phyloP scores from a whole-genome alignment of 2,797 vertebrate species.

The Austrolebias charrua region DNA sequence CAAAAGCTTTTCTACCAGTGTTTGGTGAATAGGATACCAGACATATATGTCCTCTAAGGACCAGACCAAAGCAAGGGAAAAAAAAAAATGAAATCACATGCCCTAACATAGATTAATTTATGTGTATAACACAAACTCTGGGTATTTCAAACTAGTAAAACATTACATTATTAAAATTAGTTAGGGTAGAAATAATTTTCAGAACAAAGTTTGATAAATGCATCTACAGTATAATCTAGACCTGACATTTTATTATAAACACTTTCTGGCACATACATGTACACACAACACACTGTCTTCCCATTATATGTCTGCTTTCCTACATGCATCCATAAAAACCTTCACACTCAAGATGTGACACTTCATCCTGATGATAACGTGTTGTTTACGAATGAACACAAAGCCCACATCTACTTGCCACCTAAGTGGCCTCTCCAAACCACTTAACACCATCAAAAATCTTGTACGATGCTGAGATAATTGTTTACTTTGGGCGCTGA shows the following conservation, averaged over 20 bases:
- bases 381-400: constrained; percentile 64
- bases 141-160: constrained; percentile 6
- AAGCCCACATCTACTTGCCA: constrained; percentile 49
- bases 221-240: too few relatives aligned
- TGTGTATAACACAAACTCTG: constrained; percentile 1
- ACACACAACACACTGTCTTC: constrained; percentile 5
- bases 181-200: constrained; percentile 7
- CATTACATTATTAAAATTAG: neutral
- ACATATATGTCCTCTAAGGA: constrained; percentile 47
- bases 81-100: constrained; percentile 18
- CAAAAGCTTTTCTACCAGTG: constrained; percentile 70
- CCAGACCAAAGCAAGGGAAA: constrained; percentile 35
- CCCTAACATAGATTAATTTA: constrained; percentile 24
- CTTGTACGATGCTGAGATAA: constrained; percentile 57
- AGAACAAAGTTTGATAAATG: neutral
- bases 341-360: constrained; percentile 48
- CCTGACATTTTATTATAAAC: too few relatives aligned
- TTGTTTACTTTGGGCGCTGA: constrained; percentile 68
- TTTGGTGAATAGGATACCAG: constrained; percentile 71
- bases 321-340: constrained; percentile 26
- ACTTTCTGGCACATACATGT: neutral
- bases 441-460: constrained; percentile 58
- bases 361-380: constrained; percentile 41
- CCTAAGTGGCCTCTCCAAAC: constrained; percentile 52
- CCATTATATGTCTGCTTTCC: constrained; percentile 2